Evolutionary conservation across 2,797 vertebrate species (phyloP).

Genomic region (Parotocinclus haroldoi): DNA sequence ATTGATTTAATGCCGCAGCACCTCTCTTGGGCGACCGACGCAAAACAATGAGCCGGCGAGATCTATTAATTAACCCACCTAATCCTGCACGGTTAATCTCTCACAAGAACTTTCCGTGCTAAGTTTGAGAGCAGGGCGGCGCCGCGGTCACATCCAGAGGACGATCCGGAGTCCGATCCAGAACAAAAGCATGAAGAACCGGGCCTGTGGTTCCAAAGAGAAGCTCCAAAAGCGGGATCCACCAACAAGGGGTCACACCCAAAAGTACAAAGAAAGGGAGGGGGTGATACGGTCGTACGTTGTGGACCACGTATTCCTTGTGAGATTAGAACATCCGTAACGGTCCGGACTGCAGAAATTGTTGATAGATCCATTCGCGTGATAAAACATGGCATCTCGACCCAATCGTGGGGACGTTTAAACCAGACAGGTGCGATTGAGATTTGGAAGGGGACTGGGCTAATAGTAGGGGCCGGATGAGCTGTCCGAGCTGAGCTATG

Average conservation of each 20-base stretch:
- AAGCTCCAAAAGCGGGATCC: too few species aligned
- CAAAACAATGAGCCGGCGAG: slow-evolving; percentile 79
- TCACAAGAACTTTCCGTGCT: slow-evolving; percentile 71
- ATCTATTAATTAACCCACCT: slow-evolving; percentile 84
- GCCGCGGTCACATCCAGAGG: slow-evolving; percentile 45
- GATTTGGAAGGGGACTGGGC: slow-evolving; percentile 8
- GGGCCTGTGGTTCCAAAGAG: too few species aligned
- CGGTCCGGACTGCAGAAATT: too few species aligned
- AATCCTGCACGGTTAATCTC: slow-evolving; percentile 80
- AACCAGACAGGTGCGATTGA: slow-evolving; percentile 63
- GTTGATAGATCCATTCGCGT: too few species aligned
- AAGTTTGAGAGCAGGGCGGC: slow-evolving; percentile 65
- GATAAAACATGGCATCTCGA: too few species aligned
- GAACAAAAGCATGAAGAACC: too few species aligned
- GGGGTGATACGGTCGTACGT: too few species aligned
- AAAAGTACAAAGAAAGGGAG: too few species aligned
- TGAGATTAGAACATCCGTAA: too few species aligned
- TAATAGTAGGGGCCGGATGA: slow-evolving; percentile 9
- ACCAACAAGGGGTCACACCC: too few species aligned
- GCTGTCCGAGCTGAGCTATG: slow-evolving; percentile 28
- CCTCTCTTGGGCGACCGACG: slow-evolving; percentile 76
- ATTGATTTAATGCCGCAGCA: slow-evolving; percentile 85
- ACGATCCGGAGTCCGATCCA: slow-evolving; percentile 26
- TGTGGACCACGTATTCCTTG: too few species aligned
- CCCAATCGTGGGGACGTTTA: slow-evolving; percentile 18